phyloP scores from a whole-genome alignment of 2,797 vertebrate genomes.

The Tenualosa thibaudeaui region DNA sequence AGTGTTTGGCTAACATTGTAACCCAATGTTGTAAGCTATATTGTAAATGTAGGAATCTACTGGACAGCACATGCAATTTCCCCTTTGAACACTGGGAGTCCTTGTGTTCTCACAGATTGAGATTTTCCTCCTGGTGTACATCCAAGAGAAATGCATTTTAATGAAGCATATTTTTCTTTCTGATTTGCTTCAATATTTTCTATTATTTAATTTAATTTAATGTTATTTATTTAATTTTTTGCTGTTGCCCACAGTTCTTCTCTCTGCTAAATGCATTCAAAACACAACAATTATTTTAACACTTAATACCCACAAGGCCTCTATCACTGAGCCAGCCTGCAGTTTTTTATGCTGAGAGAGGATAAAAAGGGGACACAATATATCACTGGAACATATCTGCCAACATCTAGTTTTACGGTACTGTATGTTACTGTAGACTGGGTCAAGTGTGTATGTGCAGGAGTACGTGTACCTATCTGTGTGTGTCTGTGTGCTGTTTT shows the following conservation, averaged over 20 bases:
- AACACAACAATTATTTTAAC: constrained; percentile 16
- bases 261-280: background rate
- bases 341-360: background rate
- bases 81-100: constrained; percentile 58
- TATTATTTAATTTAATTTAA: background rate
- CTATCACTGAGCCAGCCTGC: background rate
- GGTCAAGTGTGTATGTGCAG: background rate
- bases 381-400: background rate
- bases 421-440: background rate
- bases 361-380: background rate
- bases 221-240: background rate
- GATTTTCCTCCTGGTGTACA: background rate
- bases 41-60: background rate
- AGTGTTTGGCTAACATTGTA: background rate
- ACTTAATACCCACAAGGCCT: background rate
- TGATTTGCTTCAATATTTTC: background rate
- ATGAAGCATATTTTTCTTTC: background rate
- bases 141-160: background rate
- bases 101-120: constrained; percentile 55
- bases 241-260: background rate
- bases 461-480: background rate
- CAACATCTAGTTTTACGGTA: background rate
- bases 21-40: background rate
- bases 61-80: constrained; percentile 47
- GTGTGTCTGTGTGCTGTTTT: background rate